Evolutionary conservation across 2,797 vertebrate genomes (phyloP).

Genomic region (Holocentrus rufus): DNA sequence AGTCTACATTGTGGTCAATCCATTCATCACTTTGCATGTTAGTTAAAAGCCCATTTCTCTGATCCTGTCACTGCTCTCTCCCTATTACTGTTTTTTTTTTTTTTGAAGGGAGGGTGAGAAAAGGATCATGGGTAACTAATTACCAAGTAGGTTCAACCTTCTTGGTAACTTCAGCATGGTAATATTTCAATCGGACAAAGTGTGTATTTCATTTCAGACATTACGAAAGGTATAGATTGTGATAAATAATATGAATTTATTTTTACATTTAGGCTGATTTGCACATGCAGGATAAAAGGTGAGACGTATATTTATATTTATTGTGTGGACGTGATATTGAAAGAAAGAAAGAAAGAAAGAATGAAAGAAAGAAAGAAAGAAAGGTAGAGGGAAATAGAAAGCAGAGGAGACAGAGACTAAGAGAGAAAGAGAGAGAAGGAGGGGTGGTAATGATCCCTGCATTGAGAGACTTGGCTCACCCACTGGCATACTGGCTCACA

Average conservation of each 20-base stretch:
- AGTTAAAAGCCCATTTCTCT: conserved; percentile 80
- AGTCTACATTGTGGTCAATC: conserved; percentile 80
- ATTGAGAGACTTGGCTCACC: conserved; percentile 80
- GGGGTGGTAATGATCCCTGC: conserved; percentile 81
- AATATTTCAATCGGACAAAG: conserved; percentile 11
- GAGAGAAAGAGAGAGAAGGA: conserved; percentile 33
- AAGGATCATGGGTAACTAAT: conserved; percentile 70
- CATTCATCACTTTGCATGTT: conserved; percentile 83
- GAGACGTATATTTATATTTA: too few species aligned
- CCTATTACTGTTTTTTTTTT: conserved; percentile 62
- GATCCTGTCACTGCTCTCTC: conserved; percentile 70
- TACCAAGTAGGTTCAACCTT: conserved; percentile 36
- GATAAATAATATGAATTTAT: neutral
- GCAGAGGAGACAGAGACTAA: too few species aligned
- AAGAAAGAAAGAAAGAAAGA: conserved; percentile 2
- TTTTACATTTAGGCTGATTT: neutral
- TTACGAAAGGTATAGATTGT: too few species aligned
- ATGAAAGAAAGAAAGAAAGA: conserved; percentile 38
- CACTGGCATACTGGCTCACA: conserved; percentile 79
- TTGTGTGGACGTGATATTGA: neutral
- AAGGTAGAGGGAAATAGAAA: conserved; percentile 48
- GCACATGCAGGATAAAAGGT: too few species aligned
- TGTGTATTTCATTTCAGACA: neutral
- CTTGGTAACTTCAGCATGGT: conserved; percentile 24
- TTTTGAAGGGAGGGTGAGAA: conserved; percentile 34